These are phyloP conservation scores for Rhinogobius similis DNA, from an alignment of 2,113 vertebrate genomes.

Conservation along the genomic window DNA sequence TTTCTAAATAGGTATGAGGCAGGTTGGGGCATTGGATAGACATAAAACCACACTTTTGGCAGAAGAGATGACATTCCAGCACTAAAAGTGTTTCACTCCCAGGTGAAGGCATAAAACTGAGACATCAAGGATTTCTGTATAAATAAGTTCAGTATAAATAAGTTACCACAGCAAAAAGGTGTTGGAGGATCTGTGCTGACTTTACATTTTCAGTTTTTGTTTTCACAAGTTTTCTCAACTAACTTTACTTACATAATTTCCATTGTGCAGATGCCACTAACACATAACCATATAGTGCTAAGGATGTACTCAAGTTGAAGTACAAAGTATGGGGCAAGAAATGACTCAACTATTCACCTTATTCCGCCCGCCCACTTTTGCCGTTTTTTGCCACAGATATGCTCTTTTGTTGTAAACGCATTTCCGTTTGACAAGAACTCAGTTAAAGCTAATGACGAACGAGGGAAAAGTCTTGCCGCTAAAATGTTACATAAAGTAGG, in stretches of 20 bases:
- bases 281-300: neutral
- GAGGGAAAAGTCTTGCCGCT: no score
- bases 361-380: no score
- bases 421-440: no score
- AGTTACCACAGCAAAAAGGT: neutral
- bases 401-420: no score
- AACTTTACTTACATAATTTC: neutral
- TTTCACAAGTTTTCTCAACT: neutral
- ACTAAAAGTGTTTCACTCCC: neutral
- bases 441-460: no score
- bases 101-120: constrained; percentile 1
- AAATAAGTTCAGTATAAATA: neutral
- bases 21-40: constrained; percentile 4
- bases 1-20: neutral
- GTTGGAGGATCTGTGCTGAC: neutral
- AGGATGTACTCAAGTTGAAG: neutral
- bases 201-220: neutral
- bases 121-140: neutral
- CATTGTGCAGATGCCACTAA: neutral
- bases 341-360: no score
- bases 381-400: no score
- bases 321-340: no score
- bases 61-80: neutral
- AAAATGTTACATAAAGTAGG: no score
- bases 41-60: constrained; percentile 7